Evolutionary conservation across 1,140 invertebrate species (phyloP), one percentile per base, ranked within the genome.

Genomic region (Ceratosolen fusciceps): DNA sequence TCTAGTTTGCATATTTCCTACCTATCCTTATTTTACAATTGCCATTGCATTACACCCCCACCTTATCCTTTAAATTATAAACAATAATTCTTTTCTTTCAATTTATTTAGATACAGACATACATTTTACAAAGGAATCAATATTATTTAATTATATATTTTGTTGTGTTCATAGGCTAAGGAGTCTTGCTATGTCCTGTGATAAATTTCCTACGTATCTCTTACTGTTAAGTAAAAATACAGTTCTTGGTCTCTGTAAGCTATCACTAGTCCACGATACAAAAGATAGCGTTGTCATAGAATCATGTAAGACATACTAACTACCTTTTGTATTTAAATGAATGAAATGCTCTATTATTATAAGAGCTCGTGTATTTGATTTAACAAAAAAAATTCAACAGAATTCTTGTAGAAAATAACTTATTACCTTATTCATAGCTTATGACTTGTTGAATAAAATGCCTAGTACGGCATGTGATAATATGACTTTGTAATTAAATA

Each of bases 181-280:
- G 86, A 94, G 93, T 60, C 87, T 96, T 43, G 89, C 92, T 86
- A 90, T 91, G 34, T 96, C 95, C 0, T 94, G 93, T 84, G 94
- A 95, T 84, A 85, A 89, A 56, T 91, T 96, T 85, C 95, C 95
- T 2, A 94, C 93, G 0, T 95, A 93, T 86, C 89, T 96, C 83
- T 90, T 96, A 79, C 85, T 96, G 52, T 87, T 95, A 76, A 90
- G 92, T 43, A 88, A 92, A 34, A 88, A 92, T 67, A 86, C 89
- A 71, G 91, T 96, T 49, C 88, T 96, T 74, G 95, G 95, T 1
- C 95, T 96, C 87, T 93, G 94, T 79, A 96, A 95, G 90, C 89
- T 96, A 74, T 93, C 93, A 58, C 84, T 92, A 3, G 92, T 96
- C 80, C 93, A 93, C 1, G 92, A 90, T 83, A 92, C 93, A 78